Base-by-base conservation (phyloP, 2,888 invertebrate species). In the Euclidia mi region DNA sequence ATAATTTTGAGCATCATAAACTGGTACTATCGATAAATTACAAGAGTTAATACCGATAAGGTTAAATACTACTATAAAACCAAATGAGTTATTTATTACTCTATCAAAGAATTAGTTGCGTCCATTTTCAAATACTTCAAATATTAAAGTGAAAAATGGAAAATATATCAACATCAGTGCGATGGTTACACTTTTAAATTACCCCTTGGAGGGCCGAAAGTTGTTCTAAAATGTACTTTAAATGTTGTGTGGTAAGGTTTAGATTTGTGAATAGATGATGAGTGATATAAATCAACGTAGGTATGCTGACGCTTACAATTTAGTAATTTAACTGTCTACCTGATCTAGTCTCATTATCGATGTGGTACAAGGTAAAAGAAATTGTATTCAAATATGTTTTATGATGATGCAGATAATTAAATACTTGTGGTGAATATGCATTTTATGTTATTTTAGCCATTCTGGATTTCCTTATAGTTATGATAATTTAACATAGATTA, bases 261-360 rank as follows among this genome's bases (percentile, higher is more conserved):
- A 63, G 7, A 46, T 11, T 75, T 42, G 61, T 25, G 9, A 31
- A 14, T 55, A 42, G 15, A 17, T 45, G 46, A 35, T 40, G 10
- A 35, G 31, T 18, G 7, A 55, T 37, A 85, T 89, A 88, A 90
- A 90, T 90, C 88, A 88, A 85, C 75, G 67, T 79, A 78, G 81
- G 83, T 79, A 84, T 83, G 82, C 78, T 81, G 82, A 87, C 85
- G 84, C 81, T 84, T 82, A 89, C 88, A 86, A 88, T 89, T 89
- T 89, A 85, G 87, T 84, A 89, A 90, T 90, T 89, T 89, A 84
- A 84, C 85, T 88, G 89, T 90, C 89, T 83, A 85, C 86, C 84
- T 87, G 85, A 88, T 88, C 87, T 85, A 85, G 84, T 78, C 81
- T 84, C 80, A 87, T 87, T 87, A 85, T 77, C 66, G 66, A 51